These are phyloP conservation scores for Bryconaethiops microstoma DNA, from an alignment of 2,797 vertebrate species.

Conservation along the genomic window DNA sequence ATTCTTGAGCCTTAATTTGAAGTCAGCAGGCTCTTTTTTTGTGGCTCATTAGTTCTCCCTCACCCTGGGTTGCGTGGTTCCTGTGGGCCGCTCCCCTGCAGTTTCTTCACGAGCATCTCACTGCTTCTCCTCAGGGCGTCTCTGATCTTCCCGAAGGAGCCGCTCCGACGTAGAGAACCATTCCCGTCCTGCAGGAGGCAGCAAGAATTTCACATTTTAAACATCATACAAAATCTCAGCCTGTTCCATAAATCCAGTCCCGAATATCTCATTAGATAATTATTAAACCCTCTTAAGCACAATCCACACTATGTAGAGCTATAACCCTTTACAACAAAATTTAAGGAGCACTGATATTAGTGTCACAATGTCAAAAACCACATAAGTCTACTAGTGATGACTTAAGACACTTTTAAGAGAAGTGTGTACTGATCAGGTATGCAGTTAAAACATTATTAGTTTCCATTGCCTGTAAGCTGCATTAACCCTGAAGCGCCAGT, in stretches of 20 bases:
- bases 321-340: background rate
- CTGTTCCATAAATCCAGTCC: background rate
- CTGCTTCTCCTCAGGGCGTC: constrained; percentile 90
- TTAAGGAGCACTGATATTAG: background rate
- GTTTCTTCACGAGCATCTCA: constrained; percentile 91
- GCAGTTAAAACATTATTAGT: background rate
- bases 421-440: no score
- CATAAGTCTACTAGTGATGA: background rate
- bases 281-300: background rate
- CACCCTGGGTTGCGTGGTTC: constrained; percentile 87
- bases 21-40: background rate
- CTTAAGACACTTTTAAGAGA: background rate
- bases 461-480: no score
- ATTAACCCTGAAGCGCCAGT: no score
- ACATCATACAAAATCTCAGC: background rate
- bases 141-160: constrained; percentile 88
- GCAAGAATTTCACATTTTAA: no score
- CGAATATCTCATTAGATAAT: background rate
- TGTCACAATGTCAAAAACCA: background rate
- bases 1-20: no score
- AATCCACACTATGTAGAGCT: background rate
- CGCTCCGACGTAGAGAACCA: constrained; percentile 83
- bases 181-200: constrained; percentile 78
- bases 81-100: constrained; percentile 86
- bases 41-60: constrained; percentile 17